Evolutionary conservation across 2,888 invertebrate genomes (phyloP).

Genomic region (Himalopsyche anomala): DNA sequence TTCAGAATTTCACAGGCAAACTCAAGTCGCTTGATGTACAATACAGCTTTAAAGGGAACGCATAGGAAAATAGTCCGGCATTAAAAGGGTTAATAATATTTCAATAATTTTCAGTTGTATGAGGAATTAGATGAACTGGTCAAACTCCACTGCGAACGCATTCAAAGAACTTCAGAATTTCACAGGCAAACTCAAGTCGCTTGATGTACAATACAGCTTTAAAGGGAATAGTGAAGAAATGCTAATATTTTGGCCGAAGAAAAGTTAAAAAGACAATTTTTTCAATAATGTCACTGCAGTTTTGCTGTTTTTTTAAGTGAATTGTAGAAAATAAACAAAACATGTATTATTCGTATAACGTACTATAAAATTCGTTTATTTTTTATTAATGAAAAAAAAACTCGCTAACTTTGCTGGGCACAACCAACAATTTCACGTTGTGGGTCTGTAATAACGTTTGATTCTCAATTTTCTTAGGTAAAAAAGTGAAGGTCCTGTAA

Average conservation of each 20-base stretch:
- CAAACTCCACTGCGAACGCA: constrained; percentile 80
- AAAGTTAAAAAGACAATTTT: neutral
- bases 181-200: constrained; percentile 68
- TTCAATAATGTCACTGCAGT: neutral
- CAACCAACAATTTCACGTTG: no score
- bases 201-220: neutral
- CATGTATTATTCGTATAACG: no score
- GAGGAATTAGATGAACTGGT: constrained; percentile 79
- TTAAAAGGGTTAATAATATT: no score
- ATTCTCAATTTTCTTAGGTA: no score
- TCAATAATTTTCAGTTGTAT: constrained; percentile 76
- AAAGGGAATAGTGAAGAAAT: neutral
- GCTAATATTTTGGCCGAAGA: neutral
- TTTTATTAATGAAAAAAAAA: no score
- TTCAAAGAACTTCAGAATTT: constrained; percentile 81
- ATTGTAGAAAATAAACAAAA: no score
- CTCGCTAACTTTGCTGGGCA: no score
- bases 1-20: constrained; percentile 77
- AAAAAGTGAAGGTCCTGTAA: no score
- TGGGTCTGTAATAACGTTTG: no score
- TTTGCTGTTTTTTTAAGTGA: no score
- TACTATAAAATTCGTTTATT: no score
- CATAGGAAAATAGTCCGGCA: no score
- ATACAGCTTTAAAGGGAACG: neutral
- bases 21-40: neutral